Percentiles rank a stretch among this genome's conserved stretches.
Evolutionary conservation across 2,797 vertebrate species (phyloP).

Genomic region (Acanthurus lineatus): DNA sequence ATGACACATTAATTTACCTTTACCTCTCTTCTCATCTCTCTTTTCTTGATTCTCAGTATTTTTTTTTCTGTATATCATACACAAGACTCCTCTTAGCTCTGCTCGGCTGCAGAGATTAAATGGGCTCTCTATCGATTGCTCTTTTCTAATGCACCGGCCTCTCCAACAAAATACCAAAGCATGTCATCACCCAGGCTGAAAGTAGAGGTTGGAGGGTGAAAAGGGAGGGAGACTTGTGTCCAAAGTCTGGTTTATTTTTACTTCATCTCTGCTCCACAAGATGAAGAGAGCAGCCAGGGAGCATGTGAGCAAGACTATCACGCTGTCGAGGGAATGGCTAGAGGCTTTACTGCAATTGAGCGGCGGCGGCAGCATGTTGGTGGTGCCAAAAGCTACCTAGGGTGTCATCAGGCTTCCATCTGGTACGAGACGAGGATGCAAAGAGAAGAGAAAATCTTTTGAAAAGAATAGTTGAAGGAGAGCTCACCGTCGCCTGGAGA

Average conservation of each 20-base stretch:
- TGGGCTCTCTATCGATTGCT: conserved; percentile 80
- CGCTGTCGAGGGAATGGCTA: conserved; percentile 57
- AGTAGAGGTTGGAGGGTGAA: conserved; percentile 50
- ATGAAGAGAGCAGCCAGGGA: conserved; percentile 54
- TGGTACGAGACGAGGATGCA: conserved; percentile 53
- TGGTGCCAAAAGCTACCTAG: conserved; percentile 47
- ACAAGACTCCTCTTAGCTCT: conserved; percentile 59
- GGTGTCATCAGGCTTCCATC: conserved; percentile 68
- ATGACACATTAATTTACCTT: conserved; percentile 72
- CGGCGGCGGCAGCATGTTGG: conserved; percentile 18
- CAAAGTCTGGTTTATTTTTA: conserved; percentile 60
- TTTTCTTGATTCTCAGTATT: conserved; percentile 42
- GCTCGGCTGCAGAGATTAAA: conserved; percentile 79
- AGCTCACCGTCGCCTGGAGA: conserved; percentile 9
- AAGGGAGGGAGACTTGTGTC: conserved; percentile 37
- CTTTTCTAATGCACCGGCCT: conserved; percentile 73
- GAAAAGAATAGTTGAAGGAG: conserved; percentile 27
- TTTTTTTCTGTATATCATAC: conserved; percentile 47
- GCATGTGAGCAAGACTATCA: conserved; percentile 45
- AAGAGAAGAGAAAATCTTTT: conserved; percentile 25
- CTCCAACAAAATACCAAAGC: conserved; percentile 73
- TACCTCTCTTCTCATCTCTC: conserved; percentile 53
- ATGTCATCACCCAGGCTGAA: conserved; percentile 64
- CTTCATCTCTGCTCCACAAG: conserved; percentile 60
- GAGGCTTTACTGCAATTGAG: conserved; percentile 64